Evolutionary conservation across 2,888 invertebrate species (phyloP).

Genomic region (Cephus spinipes): DNA sequence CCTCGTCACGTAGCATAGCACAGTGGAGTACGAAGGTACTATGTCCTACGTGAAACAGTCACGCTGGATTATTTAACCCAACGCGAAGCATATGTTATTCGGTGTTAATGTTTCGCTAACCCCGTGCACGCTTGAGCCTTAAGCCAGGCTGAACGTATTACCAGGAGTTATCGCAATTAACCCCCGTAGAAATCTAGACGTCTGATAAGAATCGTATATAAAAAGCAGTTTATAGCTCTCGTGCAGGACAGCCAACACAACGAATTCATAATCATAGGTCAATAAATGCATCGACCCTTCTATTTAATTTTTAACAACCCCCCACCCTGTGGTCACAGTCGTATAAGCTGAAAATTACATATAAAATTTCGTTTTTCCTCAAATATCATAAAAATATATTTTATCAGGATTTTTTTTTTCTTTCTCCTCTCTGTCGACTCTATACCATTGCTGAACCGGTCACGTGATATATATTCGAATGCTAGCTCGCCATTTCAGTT

Average conservation of each 20-base stretch:
- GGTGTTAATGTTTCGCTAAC: conserved; percentile 23
- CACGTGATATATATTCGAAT: neutral
- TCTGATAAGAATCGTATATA: conserved; percentile 31
- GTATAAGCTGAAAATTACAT: neutral
- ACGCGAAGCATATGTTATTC: conserved; percentile 34
- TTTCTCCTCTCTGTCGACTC: neutral
- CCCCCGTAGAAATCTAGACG: conserved; percentile 36
- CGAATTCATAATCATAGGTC: neutral
- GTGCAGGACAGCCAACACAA: neutral
- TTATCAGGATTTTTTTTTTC: neutral
- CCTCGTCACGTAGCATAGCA: conserved; percentile 13
- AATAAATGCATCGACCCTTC: neutral
- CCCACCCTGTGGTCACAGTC: neutral
- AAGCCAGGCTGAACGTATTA: neutral
- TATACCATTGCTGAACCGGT: neutral
- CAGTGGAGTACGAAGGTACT: neutral
- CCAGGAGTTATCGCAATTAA: conserved; percentile 54
- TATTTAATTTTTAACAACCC: neutral
- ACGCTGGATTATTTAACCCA: conserved; percentile 45
- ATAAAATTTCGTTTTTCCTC: neutral
- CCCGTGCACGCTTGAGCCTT: neutral
- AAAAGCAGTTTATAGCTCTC: conserved; percentile 26
- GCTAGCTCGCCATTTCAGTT: neutral
- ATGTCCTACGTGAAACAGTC: conserved; percentile 1
- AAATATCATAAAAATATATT: neutral